Conservation (phyloP, 1,140 invertebrate species). For the Dendroctonus ponderosae region DNA sequence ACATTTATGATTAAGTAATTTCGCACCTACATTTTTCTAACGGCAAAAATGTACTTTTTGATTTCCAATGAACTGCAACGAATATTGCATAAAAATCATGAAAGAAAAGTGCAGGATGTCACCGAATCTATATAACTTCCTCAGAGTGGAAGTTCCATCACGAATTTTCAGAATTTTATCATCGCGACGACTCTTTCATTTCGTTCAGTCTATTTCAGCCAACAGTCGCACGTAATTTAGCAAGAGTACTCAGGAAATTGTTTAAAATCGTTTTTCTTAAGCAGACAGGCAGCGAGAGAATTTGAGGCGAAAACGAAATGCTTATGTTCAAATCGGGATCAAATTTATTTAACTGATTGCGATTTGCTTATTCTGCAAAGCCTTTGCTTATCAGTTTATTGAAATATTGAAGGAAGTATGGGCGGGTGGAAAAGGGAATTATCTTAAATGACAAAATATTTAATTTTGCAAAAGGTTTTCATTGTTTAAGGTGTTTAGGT, state of each 20-base stretch:
- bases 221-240: conserved; percentile 21
- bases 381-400: too few species aligned
- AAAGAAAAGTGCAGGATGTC: neutral
- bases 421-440: too few species aligned
- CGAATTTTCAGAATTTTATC: conserved; percentile 15
- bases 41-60: too few species aligned
- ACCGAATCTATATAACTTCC: neutral
- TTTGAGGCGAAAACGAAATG: conserved; percentile 4
- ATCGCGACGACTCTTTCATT: conserved; percentile 11
- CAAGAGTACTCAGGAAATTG: conserved; percentile 19
- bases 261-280: conserved; percentile 18
- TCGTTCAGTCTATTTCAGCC: conserved; percentile 15
- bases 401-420: too few species aligned
- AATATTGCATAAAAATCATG: too few species aligned
- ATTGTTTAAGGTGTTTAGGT: too few species aligned
- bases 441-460: too few species aligned
- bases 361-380: too few species aligned
- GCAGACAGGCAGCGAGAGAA: conserved; percentile 1
- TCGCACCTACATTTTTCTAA: too few species aligned
- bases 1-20: too few species aligned
- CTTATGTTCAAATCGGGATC: neutral
- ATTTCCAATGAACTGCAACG: too few species aligned
- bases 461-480: too few species aligned
- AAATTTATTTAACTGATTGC: conserved; percentile 9
- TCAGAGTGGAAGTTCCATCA: conserved; percentile 7